Evolutionary conservation across 1,140 invertebrate genomes (phyloP).

Genomic region (Triops cancriformis): DNA sequence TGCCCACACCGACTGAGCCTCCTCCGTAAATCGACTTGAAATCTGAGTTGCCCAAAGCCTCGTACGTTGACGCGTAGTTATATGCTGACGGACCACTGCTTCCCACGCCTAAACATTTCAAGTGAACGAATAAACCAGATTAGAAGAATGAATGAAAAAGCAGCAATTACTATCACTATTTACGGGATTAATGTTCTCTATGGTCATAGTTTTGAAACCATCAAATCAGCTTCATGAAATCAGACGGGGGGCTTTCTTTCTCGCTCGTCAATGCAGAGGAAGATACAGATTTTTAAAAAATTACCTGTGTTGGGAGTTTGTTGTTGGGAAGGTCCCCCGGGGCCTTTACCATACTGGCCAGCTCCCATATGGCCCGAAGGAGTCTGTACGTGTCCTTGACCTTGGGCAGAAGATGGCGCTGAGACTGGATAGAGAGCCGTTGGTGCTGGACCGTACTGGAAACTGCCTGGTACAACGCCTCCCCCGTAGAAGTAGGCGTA

Average conservation of each 20-base stretch:
- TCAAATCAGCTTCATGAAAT: too few species aligned
- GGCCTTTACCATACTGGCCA: slow-evolving; percentile 39
- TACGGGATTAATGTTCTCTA: too few species aligned
- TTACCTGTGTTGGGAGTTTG: not conserved
- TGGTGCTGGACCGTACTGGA: slow-evolving; percentile 61
- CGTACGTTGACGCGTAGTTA: not conserved
- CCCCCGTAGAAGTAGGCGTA: slow-evolving; percentile 61
- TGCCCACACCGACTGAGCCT: not conserved
- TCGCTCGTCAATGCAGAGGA: too few species aligned
- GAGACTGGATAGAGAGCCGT: slow-evolving; percentile 55
- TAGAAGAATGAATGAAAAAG: too few species aligned
- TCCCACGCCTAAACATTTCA: not conserved
- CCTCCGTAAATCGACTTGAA: not conserved
- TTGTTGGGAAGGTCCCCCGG: not conserved
- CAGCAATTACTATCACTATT: too few species aligned
- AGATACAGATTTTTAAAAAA: not conserved
- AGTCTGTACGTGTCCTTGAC: slow-evolving; percentile 44
- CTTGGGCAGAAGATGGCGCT: slow-evolving; percentile 33
- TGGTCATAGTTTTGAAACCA: too few species aligned
- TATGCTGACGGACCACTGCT: not conserved
- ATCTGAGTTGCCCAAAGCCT: not conserved
- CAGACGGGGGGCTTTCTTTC: too few species aligned
- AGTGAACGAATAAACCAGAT: too few species aligned
- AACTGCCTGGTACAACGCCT: slow-evolving; percentile 54
- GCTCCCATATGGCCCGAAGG: slow-evolving; percentile 49